Evolutionary conservation across 2,888 invertebrate species (phyloP).

Genomic region (Aphrophora alni): DNA sequence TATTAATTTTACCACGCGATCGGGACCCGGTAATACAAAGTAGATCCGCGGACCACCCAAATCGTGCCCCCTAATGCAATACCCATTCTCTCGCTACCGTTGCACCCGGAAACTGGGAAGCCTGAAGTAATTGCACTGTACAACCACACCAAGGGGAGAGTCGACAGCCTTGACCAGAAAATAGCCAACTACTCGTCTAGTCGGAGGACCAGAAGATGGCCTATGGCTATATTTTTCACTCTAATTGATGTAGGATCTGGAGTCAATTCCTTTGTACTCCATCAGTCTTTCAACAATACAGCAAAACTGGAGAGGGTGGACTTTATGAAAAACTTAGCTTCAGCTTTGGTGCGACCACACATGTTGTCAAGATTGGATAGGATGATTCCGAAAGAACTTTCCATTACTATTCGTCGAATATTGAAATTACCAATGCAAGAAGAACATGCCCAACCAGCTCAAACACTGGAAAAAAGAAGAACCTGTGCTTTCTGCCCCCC

Average conservation of each 20-base stretch:
- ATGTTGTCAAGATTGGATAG: neutral
- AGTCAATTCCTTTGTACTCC: neutral
- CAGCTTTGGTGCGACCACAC: neutral
- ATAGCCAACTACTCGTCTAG: too few species aligned
- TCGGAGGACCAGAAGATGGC: neutral
- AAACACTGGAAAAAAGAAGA: conserved; percentile 13
- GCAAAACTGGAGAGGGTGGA: neutral
- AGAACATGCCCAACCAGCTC: neutral
- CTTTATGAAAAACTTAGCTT: neutral
- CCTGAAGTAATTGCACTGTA: too few species aligned
- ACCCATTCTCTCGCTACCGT: too few species aligned
- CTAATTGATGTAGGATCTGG: neutral
- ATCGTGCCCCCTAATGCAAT: too few species aligned
- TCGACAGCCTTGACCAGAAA: too few species aligned
- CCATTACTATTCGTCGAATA: neutral
- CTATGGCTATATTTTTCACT: neutral
- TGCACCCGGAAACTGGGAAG: too few species aligned
- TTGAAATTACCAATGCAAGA: conserved; percentile 9
- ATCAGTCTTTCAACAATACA: neutral
- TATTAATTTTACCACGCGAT: too few species aligned
- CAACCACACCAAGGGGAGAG: too few species aligned
- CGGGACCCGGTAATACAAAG: too few species aligned
- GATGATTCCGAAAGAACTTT: neutral
- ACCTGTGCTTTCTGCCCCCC: conserved; percentile 23
- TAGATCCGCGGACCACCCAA: too few species aligned